Base-by-base conservation (phyloP, 1,140 invertebrate species). In the Kradibia gibbosae region DNA sequence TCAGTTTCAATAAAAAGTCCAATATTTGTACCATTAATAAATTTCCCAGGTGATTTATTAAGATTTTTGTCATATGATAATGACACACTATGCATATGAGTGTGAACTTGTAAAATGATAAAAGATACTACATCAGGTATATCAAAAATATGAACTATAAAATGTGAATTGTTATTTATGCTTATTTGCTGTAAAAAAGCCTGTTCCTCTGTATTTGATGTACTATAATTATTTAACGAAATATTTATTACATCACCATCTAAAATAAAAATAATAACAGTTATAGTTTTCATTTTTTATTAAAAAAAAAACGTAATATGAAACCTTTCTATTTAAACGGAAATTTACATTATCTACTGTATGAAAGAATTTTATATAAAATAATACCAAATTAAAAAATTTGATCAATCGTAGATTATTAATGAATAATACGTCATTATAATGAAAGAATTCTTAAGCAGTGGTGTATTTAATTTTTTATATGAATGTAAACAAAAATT, bases 21-120 rank as follows among this genome's bases (percentile, higher is more conserved):
- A 50, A 95, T 85, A 89, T 95, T 95, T 10, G 92, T 92, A 11
- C 94, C 94, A 71, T 48, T 82, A 25, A 89, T 42, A 28, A 76
- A 71, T 25, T 82, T 84, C 86, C 91, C 65, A 91, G 88, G 82
- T 85, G 88, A 57, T 82, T 83, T 62, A 90, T 88, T 60, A 81
- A 48, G 82, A 84, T 50, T 86, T 53, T 86, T 86, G 81, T 89
- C 91, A 80, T 94, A 93, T 45, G 93, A 93, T 48, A 96, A 83
- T 17, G 93, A 93, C 0, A 95, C 85, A 89, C 94, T 93, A 76
- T 92, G 86, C 22, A 92, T 80, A 82, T 94, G 93, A 62, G 92
- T 91, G 86, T 96, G 95, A 22, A 93, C 92, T 93, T 96, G 95
- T 70, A 94, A 88, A 71, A 95, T 89, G 45, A 95, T 89, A 88